Evolutionary conservation across 2,888 invertebrate species (phyloP).

Genomic region (Zygothrica quintamaculata): DNA sequence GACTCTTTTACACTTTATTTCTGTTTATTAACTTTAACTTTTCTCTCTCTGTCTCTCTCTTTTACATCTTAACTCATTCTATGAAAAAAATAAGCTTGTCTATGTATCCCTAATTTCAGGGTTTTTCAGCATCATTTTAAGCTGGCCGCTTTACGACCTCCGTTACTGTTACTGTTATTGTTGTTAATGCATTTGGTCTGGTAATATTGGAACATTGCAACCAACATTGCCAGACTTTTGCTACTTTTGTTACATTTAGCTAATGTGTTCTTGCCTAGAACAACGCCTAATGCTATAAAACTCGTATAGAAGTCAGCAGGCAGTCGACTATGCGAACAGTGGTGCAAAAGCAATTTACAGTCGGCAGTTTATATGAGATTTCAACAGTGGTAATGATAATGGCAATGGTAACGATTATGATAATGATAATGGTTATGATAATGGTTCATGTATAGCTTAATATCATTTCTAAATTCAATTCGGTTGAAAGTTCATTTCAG

Average conservation of each 20-base stretch:
- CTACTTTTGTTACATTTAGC: constrained; percentile 69
- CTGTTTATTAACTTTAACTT: no score
- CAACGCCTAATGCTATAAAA: constrained; percentile 53
- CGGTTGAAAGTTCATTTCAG: no score
- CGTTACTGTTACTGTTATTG: constrained; percentile 46
- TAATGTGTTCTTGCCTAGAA: constrained; percentile 66
- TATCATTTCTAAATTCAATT: no score
- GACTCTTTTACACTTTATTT: no score
- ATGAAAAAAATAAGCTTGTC: no score
- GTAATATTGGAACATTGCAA: constrained; percentile 49
- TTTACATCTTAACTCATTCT: background rate
- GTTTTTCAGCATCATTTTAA: constrained; percentile 43
- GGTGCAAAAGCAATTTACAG: constrained; percentile 8
- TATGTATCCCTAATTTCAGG: no score
- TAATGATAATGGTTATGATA: no score
- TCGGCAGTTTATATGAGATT: no score
- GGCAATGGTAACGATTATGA: no score
- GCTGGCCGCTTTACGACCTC: constrained; percentile 47
- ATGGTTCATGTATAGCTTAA: no score
- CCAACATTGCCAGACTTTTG: constrained; percentile 54
- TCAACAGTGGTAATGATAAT: no score
- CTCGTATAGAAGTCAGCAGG: constrained; percentile 53
- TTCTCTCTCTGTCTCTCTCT: background rate
- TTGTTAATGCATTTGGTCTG: constrained; percentile 27
- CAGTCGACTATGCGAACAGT: constrained; percentile 47